phyloP scores from a whole-genome alignment of 2,113 vertebrate species.

The Gobio gobio region DNA sequence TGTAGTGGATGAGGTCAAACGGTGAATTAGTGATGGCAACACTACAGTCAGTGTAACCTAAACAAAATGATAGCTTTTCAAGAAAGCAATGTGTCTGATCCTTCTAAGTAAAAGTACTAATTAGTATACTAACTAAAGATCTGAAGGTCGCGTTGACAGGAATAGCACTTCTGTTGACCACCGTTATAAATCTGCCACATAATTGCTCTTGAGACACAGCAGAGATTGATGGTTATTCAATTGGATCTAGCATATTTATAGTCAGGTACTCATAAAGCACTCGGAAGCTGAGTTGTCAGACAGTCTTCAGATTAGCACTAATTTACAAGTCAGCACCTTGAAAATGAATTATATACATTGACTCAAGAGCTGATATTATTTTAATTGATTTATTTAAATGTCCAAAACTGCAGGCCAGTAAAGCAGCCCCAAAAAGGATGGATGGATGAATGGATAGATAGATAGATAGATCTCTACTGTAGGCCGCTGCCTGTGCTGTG shows the following conservation, averaged over 20 bases:
- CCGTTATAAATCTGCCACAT: not conserved
- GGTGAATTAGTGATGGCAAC: not conserved
- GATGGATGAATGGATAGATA: too few species aligned
- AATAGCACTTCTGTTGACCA: not conserved
- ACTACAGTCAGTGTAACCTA: not conserved
- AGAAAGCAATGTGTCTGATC: not conserved
- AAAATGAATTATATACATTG: not conserved
- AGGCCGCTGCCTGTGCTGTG: not conserved
- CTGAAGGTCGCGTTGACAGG: not conserved
- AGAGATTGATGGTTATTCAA: conserved; percentile 24
- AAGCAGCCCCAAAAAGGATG: not conserved
- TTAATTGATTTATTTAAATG: not conserved
- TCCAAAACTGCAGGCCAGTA: not conserved
- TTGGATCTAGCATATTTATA: conserved; percentile 51
- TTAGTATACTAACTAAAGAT: not conserved
- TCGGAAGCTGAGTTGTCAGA: conserved; percentile 1
- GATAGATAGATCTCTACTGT: not conserved
- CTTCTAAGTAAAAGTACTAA: not conserved
- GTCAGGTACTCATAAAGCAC: not conserved
- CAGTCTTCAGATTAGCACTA: not conserved
- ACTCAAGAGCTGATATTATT: not conserved
- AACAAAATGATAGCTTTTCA: not conserved
- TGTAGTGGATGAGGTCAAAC: not conserved
- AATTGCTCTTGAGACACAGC: not conserved
- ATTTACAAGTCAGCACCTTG: not conserved